Evolutionary conservation across 2,797 vertebrate genomes (phyloP), one percentile per base, ranked within the genome.

Genomic region (Enteromius paludinosus): DNA sequence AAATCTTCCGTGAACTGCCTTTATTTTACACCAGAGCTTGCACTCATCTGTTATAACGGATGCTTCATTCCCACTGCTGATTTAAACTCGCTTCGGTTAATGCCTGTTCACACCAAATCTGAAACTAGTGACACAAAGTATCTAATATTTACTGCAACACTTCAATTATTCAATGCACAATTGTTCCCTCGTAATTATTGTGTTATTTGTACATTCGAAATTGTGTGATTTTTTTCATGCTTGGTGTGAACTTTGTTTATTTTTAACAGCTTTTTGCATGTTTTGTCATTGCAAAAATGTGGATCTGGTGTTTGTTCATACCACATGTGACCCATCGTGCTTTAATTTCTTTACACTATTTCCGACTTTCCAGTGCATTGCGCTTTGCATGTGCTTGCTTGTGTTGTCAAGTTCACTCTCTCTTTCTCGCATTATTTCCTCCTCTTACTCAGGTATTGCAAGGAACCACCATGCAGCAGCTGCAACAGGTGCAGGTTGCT

Each of bases 381-480:
- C 28, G 84, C 82, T 83, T 74, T 79, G 87, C 84, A 90, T 92
- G 85, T 80, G 91, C 92, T 90, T 92, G 84, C 89, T 69, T 69
- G 38, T 89, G 90, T 85, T 80, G 86, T 89, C 86, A 83, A 89
- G 80, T 75, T 87, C 80, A 83, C 79, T 74, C 85, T 85, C 43
- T 83, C 30, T 85, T 52, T 79, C 69, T 87, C 65, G 81, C 45
- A 83, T 82, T 86, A 81, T 84, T 43, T 87, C 78, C 85, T 81
- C 79, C 84, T 84, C 86, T 83, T 85, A 82, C 86, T 93, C 93
- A 96, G 95, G 95, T 96, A 91, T 93, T 96, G 88, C 95, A 96
- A 90, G 94, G 95, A 91, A 92, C 95, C 90, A 94, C 94, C 86
- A 95, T 95, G 94, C 95, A 95, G 92, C 95, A 96, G 92, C 90